These are phyloP conservation scores for Ypsolopha sequella DNA, from an alignment of 2,888 invertebrate species.

Conservation along the genomic window DNA sequence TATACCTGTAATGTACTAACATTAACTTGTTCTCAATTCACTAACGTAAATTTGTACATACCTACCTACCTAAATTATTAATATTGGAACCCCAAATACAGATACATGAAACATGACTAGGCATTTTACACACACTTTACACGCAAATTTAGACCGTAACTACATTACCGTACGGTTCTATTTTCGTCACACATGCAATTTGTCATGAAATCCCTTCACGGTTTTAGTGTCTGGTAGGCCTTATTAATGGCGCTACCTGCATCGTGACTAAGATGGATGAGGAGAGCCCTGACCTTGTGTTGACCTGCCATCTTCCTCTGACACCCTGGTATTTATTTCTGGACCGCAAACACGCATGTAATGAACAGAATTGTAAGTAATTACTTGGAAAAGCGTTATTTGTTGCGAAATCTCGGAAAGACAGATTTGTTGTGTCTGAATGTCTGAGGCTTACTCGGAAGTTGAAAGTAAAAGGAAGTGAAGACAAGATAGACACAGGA, in stretches of 20 bases:
- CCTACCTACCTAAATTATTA: neutral
- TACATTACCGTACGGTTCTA: neutral
- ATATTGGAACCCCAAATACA: neutral
- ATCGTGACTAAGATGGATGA: slow-evolving; percentile 28
- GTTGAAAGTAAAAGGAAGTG: neutral
- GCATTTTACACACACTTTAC: neutral
- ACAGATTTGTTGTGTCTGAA: neutral
- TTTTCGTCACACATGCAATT: slow-evolving; percentile 8
- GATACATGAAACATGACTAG: neutral
- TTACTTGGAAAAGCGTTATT: neutral
- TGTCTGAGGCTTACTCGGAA: neutral
- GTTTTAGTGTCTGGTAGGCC: slow-evolving; percentile 18
- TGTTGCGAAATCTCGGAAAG: neutral
- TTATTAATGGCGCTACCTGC: slow-evolving; percentile 31
- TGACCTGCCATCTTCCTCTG: slow-evolving; percentile 18
- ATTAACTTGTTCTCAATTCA: neutral
- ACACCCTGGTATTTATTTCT: neutral
- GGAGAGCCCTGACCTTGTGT: slow-evolving; percentile 12
- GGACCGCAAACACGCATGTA: neutral
- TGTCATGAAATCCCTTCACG: slow-evolving; percentile 16
- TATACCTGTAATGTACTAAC: neutral
- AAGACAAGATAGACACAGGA: neutral
- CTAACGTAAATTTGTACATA: neutral
- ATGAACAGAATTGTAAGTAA: neutral
- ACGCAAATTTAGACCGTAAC: too few relatives aligned